phyloP scores from a whole-genome alignment of 2,888 invertebrate species.

The Cataglyphis rosenhaueri region DNA sequence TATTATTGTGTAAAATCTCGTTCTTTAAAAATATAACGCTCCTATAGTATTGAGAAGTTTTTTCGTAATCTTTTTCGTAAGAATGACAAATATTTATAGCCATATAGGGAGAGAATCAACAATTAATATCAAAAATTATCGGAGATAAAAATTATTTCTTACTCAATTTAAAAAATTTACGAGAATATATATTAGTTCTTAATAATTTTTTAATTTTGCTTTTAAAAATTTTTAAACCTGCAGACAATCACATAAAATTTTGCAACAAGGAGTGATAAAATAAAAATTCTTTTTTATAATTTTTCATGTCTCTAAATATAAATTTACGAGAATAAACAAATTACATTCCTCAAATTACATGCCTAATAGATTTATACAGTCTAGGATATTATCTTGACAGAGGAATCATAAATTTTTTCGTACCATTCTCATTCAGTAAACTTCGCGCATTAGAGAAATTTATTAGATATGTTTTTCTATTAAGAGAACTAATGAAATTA shows the following conservation, averaged over 20 bases:
- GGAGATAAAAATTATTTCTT: background rate
- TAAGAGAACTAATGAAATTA: slow-evolving; percentile 25
- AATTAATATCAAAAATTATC: background rate
- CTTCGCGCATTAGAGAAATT: slow-evolving; percentile 5
- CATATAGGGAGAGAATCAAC: background rate
- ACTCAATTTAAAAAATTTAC: background rate
- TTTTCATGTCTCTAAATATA: background rate
- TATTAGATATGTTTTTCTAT: slow-evolving; percentile 17
- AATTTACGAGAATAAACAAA: background rate
- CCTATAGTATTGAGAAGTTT: slow-evolving; percentile 4
- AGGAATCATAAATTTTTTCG: slow-evolving; percentile 40
- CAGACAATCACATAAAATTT: background rate
- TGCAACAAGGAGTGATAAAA: background rate
- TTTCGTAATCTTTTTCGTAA: background rate
- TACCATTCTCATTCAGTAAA: slow-evolving; percentile 15
- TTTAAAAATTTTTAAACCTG: background rate
- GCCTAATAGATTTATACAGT: slow-evolving; percentile 30
- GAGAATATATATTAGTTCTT: background rate
- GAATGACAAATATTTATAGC: slow-evolving; percentile 9
- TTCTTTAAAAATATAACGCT: slow-evolving; percentile 38
- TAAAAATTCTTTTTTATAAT: background rate
- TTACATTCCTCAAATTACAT: slow-evolving; percentile 10
- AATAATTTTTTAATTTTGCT: background rate
- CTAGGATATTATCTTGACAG: slow-evolving; percentile 26
- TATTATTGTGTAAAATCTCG: slow-evolving; percentile 31